Conservation (phyloP, 2,888 invertebrate genomes). For the Neoitamus cyanurus region DNA sequence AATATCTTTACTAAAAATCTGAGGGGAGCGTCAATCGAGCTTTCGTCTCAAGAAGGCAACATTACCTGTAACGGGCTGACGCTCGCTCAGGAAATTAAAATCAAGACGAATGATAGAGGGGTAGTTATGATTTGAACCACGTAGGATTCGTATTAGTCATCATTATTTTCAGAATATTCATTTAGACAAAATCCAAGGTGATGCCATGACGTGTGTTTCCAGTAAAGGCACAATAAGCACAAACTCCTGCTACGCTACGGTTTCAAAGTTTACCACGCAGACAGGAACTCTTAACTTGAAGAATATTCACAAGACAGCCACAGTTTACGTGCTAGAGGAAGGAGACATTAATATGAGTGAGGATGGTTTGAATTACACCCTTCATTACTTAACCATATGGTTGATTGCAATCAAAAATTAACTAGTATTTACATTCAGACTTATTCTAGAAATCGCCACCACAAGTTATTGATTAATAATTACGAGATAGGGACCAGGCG, state of each 20-base stretch:
- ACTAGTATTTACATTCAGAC: too few relatives aligned
- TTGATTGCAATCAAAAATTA: too few relatives aligned
- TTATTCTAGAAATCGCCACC: too few relatives aligned
- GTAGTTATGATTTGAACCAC: slow-evolving; percentile 53
- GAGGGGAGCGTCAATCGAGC: slow-evolving; percentile 57
- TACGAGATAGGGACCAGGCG: too few relatives aligned
- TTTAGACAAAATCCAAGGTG: slow-evolving; percentile 62
- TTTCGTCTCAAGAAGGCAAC: slow-evolving; percentile 59
- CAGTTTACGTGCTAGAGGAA: slow-evolving; percentile 59
- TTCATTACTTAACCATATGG: too few relatives aligned
- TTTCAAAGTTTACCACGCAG: slow-evolving; percentile 61
- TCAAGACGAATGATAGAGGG: slow-evolving; percentile 57
- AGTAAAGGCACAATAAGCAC: slow-evolving; percentile 59
- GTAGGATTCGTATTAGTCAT: not conserved
- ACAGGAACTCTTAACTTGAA: slow-evolving; percentile 60
- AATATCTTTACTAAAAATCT: slow-evolving; percentile 60
- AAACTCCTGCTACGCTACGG: slow-evolving; percentile 62
- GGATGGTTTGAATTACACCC: too few relatives aligned
- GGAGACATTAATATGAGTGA: slow-evolving; percentile 63
- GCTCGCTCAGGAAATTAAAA: slow-evolving; percentile 58
- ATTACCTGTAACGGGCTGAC: slow-evolving; percentile 60
- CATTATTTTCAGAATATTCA: slow-evolving; percentile 57
- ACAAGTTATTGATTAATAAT: too few relatives aligned
- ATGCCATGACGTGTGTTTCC: slow-evolving; percentile 59
- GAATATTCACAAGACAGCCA: slow-evolving; percentile 62